Percentiles rank a stretch among this genome's conserved stretches.
Evolutionary conservation across 2,113 vertebrate species (phyloP).

Genomic region (Equus przewalskii): DNA sequence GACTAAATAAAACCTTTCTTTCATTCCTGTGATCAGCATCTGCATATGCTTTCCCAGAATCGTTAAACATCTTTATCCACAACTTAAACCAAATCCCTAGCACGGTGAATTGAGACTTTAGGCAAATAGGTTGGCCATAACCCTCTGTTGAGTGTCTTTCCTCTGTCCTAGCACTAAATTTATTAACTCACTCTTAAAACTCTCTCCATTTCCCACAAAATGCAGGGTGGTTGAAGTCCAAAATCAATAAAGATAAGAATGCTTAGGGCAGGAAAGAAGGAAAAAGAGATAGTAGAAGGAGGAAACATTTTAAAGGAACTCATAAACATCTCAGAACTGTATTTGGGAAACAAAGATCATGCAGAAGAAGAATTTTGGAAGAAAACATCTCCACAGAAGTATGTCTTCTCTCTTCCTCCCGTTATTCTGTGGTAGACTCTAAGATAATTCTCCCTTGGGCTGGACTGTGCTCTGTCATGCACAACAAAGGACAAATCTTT

Average conservation of each 20-base stretch:
- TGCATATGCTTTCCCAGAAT: conserved; percentile 42
- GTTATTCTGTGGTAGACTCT: not conserved
- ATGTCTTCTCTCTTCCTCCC: not conserved
- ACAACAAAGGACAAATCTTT: conserved; percentile 68
- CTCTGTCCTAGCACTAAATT: conserved; percentile 57
- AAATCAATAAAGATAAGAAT: conserved; percentile 77
- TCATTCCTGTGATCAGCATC: conserved; percentile 1
- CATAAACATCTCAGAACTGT: not conserved
- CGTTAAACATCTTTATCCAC: conserved; percentile 37
- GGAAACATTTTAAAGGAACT: conserved; percentile 58
- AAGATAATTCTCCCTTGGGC: conserved; percentile 35
- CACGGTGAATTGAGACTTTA: conserved; percentile 52
- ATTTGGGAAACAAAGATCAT: not conserved
- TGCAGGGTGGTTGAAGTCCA: conserved; percentile 54
- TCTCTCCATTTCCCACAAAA: conserved; percentile 75
- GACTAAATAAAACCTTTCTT: conserved; percentile 42
- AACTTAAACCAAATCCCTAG: conserved; percentile 44
- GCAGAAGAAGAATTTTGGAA: conserved; percentile 22
- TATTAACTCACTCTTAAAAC: conserved; percentile 70
- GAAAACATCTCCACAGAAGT: not conserved
- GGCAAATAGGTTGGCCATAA: conserved; percentile 15
- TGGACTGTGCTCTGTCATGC: conserved; percentile 54
- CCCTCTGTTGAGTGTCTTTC: conserved; percentile 55
- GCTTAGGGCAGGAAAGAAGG: conserved; percentile 60
- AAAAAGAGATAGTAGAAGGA: conserved; percentile 40